Evolutionary conservation across 2,888 invertebrate species (phyloP).

Genomic region (Capitulum mitella): DNA sequence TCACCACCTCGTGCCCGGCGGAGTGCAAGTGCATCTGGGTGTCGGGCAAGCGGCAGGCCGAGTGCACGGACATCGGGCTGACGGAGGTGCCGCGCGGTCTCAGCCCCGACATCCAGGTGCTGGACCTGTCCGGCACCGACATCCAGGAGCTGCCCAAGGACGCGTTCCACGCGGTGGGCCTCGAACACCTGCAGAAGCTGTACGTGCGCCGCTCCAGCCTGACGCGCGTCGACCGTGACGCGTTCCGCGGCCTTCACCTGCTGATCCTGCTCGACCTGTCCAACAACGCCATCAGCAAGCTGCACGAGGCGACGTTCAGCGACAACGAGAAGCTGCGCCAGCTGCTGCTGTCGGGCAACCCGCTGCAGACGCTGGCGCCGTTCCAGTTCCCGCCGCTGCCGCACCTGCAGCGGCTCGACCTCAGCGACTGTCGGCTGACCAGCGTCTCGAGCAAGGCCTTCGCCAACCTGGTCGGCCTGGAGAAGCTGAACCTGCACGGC

Average conservation of each 20-base stretch:
- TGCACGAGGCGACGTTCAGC: conserved; percentile 67
- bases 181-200: conserved; percentile 75
- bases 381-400: conserved; percentile 75
- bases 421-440: conserved; percentile 69
- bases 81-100: conserved; percentile 66
- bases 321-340: conserved; percentile 75
- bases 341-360: conserved; percentile 73
- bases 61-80: conserved; percentile 72
- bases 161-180: conserved; percentile 49
- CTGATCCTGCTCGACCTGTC: conserved; percentile 79
- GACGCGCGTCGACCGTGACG: conserved; percentile 66
- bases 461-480: conserved; percentile 51
- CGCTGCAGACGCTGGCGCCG: conserved; percentile 60
- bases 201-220: conserved; percentile 69
- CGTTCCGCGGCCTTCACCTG: conserved; percentile 78
- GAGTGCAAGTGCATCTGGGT: conserved; percentile 83
- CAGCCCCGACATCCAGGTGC: conserved; percentile 72
- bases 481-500: conserved; percentile 55
- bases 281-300: conserved; percentile 57
- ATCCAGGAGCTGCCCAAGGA: conserved; percentile 59
- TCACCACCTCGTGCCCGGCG: conserved; percentile 55
- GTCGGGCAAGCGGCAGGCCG: conserved; percentile 78
- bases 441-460: conserved; percentile 70
- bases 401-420: conserved; percentile 68
- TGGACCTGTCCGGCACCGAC: conserved; percentile 74